Evolutionary conservation across 1,140 invertebrate species (phyloP), one percentile per base, ranked within the genome.

Genomic region (Drosophila elegans): DNA sequence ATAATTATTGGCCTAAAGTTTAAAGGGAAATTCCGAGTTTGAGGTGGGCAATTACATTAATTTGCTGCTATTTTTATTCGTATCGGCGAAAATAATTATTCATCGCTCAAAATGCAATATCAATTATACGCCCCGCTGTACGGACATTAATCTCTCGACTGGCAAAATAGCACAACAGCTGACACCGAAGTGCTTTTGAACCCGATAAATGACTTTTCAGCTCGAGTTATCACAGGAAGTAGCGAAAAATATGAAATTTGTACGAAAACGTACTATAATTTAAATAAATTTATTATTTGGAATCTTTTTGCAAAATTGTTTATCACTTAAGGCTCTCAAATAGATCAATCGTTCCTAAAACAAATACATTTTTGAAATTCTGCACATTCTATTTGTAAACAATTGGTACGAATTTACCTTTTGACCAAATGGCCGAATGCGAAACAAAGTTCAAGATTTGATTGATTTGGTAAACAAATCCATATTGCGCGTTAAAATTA

Each of bases 71-170:
- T 48, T 13, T 46, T 39, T 45, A 2, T 52, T 32, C 16, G 53
- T 69, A 69, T 68, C 62, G 49, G 9, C 27, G 13, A 10, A 16
- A 11, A 32, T 71, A 48, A 48, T 56, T 71, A 71, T 68, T 68
- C 66, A 69, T 69, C 41, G 21, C 41, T 39, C 7, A 16, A 16
- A 48, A 32, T 56, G 42, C 44, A 13, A 72, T 72, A 72, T 72
- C 29, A 57, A 71, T 72, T 71, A 72, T 72, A 68, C 46, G 61
- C 46, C 64, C 60, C 61, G 60, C n/a, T 68, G 45, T 45, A 63
- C 57, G 29, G n/a, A 3, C 57, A 49, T 63, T 67, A 63, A 51
- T 67, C 21, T 49, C 63, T 27, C 16, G 45, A 63, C 29, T 38
- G 54, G 12, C 25, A 42, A 60, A 63, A 60, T 63, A 38, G 59